Conservation (phyloP, 1,140 invertebrate species). For the Ceratina japonica region DNA sequence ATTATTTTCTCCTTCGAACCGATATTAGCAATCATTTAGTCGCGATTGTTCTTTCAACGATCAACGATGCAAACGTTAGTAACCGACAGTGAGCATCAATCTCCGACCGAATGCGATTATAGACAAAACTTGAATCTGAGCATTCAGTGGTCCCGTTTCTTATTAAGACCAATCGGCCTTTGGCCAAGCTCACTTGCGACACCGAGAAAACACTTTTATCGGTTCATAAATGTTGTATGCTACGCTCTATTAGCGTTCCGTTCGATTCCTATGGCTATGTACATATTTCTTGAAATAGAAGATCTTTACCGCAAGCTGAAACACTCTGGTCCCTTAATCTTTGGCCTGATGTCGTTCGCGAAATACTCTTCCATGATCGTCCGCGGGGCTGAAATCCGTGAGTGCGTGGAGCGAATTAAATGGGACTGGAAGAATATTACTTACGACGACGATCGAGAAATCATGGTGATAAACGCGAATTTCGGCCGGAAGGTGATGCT, state of each 20-base stretch:
- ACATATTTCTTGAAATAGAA: constrained; percentile 54
- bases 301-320: constrained; percentile 60
- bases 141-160: constrained; percentile 46
- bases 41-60: neutral
- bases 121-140: constrained; percentile 21
- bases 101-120: neutral
- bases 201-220: neutral
- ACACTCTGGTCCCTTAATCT: constrained; percentile 66
- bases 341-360: constrained; percentile 64
- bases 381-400: constrained; percentile 56
- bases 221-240: constrained; percentile 13
- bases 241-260: constrained; percentile 38
- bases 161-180: constrained; percentile 49
- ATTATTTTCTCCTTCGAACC: neutral
- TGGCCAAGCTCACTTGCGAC: constrained; percentile 34
- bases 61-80: neutral
- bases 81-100: neutral
- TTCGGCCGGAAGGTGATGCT: constrained; percentile 38
- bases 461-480: constrained; percentile 47
- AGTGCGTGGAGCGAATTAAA: constrained; percentile 62
- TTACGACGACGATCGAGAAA: constrained; percentile 1
- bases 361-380: constrained; percentile 66
- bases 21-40: neutral
- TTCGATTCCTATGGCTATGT: constrained; percentile 13
- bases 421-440: constrained; percentile 65